Base-by-base conservation (phyloP, 2,797 vertebrate species). In the Vultur gryphus region DNA sequence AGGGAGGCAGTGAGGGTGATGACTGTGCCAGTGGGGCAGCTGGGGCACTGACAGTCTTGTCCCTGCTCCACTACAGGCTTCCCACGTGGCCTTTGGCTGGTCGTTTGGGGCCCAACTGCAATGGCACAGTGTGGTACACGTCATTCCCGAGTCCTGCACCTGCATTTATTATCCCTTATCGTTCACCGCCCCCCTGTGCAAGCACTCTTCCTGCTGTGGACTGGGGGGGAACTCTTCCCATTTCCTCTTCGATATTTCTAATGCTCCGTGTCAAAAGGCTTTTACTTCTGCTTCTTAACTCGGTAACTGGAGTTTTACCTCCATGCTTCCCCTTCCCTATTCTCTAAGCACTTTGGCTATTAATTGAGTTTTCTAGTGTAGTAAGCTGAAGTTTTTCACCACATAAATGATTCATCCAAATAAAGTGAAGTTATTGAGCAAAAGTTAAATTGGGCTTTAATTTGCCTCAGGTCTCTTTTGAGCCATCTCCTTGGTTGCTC, bases 381-480 rank as follows among this genome's bases (percentile, higher is more conserved):
- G 90, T 94, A 97, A 97, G 92, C 61, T 93, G 90, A 97, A 97
- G 83, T 96, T 97, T 97, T 97, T 97, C 69, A 90, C 75, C 31
- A 84, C 91, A 97, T 98, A 95, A 98, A 96, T 95, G 95, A 98
- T 98, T 98, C 85, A 98, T 97, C 78, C 84, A 96, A 93, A 96
- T 97, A 97, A 97, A 97, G 95, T 93, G 95, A 97, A 98, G 96
- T 96, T 98, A 97, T 97, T 93, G 95, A 97, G 93, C 95, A 97
- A 95, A 98, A 97, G 96, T 96, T 95, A 98, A 97, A 97, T 96
- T 97, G 97, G 97, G 86, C 97, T 98, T 98, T 97, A 97, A 97
- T 97, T 97, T 96, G 97, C 97, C 96, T 93, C 90, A 49, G 97
- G 97, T 94, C 91, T 86, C 94, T 97, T 97, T 93, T 72, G 87